phyloP scores from a whole-genome alignment of 1,140 invertebrate species.

The Saxidomus purpurata region DNA sequence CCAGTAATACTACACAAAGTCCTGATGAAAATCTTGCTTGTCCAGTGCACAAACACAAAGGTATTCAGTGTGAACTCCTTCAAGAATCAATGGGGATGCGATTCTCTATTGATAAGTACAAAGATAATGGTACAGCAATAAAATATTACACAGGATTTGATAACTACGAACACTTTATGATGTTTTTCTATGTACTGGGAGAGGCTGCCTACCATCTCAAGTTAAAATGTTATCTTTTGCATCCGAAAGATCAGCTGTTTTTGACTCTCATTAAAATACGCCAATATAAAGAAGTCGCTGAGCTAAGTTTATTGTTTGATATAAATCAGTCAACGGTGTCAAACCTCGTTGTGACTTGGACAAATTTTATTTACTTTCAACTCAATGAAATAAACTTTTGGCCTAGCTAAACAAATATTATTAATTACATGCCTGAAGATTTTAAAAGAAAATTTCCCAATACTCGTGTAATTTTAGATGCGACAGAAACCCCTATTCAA shows the following conservation, averaged over 20 bases:
- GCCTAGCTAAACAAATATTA: conserved; percentile 48
- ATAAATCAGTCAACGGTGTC: conserved; percentile 48
- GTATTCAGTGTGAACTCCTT: too few relatives aligned
- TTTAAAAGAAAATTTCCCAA: conserved; percentile 68
- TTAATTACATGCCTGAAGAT: conserved; percentile 68
- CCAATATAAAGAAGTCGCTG: too few relatives aligned
- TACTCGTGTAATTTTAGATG: conserved; percentile 74
- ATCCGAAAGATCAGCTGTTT: too few relatives aligned
- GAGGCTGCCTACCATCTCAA: conserved; percentile 10
- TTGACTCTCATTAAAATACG: too few relatives aligned
- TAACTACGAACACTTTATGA: conserved; percentile 64
- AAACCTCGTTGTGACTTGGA: conserved; percentile 66
- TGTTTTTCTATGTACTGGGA: conserved; percentile 46
- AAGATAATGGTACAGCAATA: conserved; percentile 23
- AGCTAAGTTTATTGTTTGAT: neutral
- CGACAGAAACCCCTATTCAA: conserved; percentile 70
- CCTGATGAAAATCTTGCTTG: neutral
- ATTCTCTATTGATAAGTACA: neutral
- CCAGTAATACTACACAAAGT: neutral
- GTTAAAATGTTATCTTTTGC: too few relatives aligned
- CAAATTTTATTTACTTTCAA: conserved; percentile 71
- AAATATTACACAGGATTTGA: conserved; percentile 67
- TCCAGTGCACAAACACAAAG: neutral
- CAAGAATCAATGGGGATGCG: neutral
- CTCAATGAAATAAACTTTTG: conserved; percentile 67